These are phyloP conservation scores for Synanthedon andrenaeformis DNA, from an alignment of 2,888 invertebrate genomes.

Conservation along the genomic window DNA sequence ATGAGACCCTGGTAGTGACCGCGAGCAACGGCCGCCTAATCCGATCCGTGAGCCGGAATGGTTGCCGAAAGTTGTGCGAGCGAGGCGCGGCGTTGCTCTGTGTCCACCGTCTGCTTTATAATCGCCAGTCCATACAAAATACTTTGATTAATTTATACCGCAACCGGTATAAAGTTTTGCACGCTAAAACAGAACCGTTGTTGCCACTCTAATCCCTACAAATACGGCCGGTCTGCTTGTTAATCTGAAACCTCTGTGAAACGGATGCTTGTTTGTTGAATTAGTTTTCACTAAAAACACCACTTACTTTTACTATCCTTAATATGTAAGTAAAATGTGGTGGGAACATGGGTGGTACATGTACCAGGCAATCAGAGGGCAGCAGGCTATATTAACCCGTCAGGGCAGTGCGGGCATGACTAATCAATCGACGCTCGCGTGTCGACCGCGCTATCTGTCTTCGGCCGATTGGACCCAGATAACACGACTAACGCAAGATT, in stretches of 20 bases:
- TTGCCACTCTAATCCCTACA: slow-evolving; percentile 44
- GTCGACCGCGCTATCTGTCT: slow-evolving; percentile 67
- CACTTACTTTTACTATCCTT: background rate
- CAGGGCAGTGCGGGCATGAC: slow-evolving; percentile 56
- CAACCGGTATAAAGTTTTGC: slow-evolving; percentile 53
- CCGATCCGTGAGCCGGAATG: slow-evolving; percentile 50
- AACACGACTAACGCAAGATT: slow-evolving; percentile 58
- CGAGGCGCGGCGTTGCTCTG: slow-evolving; percentile 16
- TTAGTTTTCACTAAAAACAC: background rate
- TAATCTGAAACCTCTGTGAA: slow-evolving; percentile 27
- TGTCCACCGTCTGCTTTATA: slow-evolving; percentile 40
- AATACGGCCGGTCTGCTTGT: slow-evolving; percentile 37
- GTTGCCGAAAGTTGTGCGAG: slow-evolving; percentile 53
- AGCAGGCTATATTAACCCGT: slow-evolving; percentile 65
- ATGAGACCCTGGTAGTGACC: slow-evolving; percentile 55
- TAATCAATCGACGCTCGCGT: slow-evolving; percentile 69
- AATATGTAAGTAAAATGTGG: background rate
- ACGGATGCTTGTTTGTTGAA: slow-evolving; percentile 33
- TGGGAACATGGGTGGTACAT: background rate
- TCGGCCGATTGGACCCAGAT: slow-evolving; percentile 61
- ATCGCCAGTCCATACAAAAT: slow-evolving; percentile 45
- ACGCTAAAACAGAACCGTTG: slow-evolving; percentile 54
- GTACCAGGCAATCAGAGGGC: slow-evolving; percentile 56
- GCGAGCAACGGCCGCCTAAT: slow-evolving; percentile 53
- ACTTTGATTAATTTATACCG: slow-evolving; percentile 64